These are phyloP conservation scores for Phenacoccus solenopsis DNA, from an alignment of 1,140 invertebrate species.

Conservation along the genomic window DNA sequence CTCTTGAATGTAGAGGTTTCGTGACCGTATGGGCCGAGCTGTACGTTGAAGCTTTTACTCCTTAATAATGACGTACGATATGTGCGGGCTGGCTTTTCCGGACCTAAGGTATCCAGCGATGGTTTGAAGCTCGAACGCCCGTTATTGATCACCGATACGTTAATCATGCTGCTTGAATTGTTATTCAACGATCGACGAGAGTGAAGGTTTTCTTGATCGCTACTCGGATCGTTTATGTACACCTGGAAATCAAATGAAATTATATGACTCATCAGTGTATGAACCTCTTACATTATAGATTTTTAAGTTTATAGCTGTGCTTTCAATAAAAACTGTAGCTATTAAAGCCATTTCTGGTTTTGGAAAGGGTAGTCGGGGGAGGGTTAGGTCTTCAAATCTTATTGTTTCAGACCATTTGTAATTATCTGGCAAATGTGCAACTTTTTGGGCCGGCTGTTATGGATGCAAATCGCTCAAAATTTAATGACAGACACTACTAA, in stretches of 20 bases:
- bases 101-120: constrained; percentile 35
- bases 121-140: constrained; percentile 36
- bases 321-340: too few species aligned
- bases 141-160: constrained; percentile 58
- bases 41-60: constrained; percentile 75
- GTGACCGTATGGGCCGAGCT: constrained; percentile 34
- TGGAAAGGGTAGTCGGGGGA: too few species aligned
- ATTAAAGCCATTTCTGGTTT: too few species aligned
- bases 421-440: too few species aligned
- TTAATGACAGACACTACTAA: too few species aligned
- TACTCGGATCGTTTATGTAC: constrained; percentile 23
- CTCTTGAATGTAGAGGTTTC: constrained; percentile 45
- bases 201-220: constrained; percentile 23
- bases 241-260: constrained; percentile 24
- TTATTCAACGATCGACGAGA: background rate
- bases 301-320: too few species aligned
- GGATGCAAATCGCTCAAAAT: too few species aligned
- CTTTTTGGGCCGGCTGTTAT: too few species aligned
- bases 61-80: constrained; percentile 57
- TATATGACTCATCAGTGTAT: too few species aligned
- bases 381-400: too few species aligned
- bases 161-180: constrained; percentile 51
- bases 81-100: constrained; percentile 56
- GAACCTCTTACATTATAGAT: too few species aligned
- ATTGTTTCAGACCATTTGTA: too few species aligned